These are phyloP conservation scores for Polypterus senegalus DNA, from an alignment of 2,113 vertebrate genomes.

Conservation along the genomic window DNA sequence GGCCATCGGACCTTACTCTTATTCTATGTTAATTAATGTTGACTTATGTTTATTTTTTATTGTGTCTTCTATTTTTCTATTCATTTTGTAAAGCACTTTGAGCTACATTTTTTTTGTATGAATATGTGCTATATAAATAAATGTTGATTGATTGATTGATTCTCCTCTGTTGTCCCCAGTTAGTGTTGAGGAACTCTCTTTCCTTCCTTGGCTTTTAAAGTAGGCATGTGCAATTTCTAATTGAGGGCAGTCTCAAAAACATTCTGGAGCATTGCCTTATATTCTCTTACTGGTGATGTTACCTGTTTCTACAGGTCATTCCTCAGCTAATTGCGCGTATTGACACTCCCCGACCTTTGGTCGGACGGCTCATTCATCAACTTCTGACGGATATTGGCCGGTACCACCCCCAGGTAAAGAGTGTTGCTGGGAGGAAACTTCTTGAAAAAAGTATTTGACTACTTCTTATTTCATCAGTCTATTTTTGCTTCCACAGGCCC, in stretches of 20 bases:
- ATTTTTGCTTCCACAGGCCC: conserved; percentile 52
- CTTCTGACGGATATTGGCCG: conserved; percentile 92
- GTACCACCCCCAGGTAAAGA: conserved; percentile 83
- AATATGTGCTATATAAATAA: no score
- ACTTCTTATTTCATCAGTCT: not conserved
- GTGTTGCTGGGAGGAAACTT: not conserved
- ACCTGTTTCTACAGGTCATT: conserved; percentile 63
- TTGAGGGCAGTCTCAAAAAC: not conserved
- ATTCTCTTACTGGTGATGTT: not conserved
- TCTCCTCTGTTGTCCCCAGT: no score
- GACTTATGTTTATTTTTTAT: no score
- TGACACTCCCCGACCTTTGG: conserved; percentile 82
- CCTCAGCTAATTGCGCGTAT: conserved; percentile 95
- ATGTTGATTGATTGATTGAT: no score
- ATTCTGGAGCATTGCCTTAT: not conserved
- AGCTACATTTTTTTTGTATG: no score
- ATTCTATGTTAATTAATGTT: no score
- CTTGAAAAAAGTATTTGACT: not conserved
- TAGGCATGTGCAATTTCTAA: not conserved
- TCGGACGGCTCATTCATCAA: conserved; percentile 93
- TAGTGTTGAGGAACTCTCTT: not conserved
- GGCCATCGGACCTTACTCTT: no score
- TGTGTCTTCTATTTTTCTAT: no score
- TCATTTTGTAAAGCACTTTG: no score
- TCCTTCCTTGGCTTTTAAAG: not conserved